Base-by-base conservation (phyloP, 2,888 invertebrate species). In the Polietes domitor region DNA sequence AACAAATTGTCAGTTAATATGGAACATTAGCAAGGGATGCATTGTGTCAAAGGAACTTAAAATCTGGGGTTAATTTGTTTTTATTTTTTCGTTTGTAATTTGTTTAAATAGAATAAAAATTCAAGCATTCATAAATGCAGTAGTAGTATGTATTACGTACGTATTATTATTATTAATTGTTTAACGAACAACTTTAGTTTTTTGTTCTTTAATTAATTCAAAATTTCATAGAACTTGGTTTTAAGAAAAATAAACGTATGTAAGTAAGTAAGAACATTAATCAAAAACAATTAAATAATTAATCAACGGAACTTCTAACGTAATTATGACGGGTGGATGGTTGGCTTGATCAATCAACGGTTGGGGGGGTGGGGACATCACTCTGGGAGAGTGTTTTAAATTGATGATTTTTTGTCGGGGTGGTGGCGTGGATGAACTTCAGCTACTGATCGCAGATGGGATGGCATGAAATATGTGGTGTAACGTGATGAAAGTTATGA, bases 91-190 rank as follows among this genome's bases (percentile, higher is more conserved):
- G 7, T 37, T 37, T 9, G 7, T 37, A 41, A 68, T 43, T 68
- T n/a, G n/a, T 65, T 68, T 68, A 43, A 43, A 24, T 68, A 71
- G 65, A 71, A n/a, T n/a, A 79, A 79, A 70, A 80, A 80, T 65
- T 77, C 80, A 82, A 82, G 85, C 85, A 82, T 82, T 82, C 77
- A 77, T 74, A 82, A 85, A 81, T 80, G 80, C 78, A 75, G 76
- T 78, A 80, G 61, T 61, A 68, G 68, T 65, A 65, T 37, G 21
- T 68, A 17, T 68, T 68, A 68, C 68, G 61, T 80, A 80, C 86
- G 61, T 43, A 79, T 79, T 65, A 37, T 63, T n/a, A 68, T 79
- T 47, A 71, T 58, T 55, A 71, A 58, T 73, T 82, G 77, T 77
- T 77, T 37, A 80, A 85, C 68, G 77, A 61, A 78, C 65, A 53